Percentiles rank a stretch among this genome's conserved stretches.
These are phyloP conservation scores for Malacosoma neustria DNA, from an alignment of 2,888 invertebrate genomes.

Conservation along the genomic window DNA sequence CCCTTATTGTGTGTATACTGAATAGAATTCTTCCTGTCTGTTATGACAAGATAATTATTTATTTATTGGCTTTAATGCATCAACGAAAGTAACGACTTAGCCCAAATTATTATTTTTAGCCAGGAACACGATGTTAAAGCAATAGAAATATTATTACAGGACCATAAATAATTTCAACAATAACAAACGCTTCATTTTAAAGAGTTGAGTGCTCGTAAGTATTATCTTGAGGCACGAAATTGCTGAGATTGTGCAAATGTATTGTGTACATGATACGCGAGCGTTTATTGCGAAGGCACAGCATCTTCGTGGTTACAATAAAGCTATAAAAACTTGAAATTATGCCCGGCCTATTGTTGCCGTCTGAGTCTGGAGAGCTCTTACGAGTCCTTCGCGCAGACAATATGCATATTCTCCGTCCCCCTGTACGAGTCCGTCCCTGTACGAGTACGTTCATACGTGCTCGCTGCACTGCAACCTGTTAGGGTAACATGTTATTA, in stretches of 20 bases:
- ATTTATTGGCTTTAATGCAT: no score
- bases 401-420: constrained; percentile 55
- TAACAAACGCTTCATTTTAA: neutral
- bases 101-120: no score
- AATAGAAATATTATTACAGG: constrained; percentile 2
- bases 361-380: constrained; percentile 35
- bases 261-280: constrained; percentile 2
- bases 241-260: neutral
- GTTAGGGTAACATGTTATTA: constrained; percentile 1
- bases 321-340: constrained; percentile 39
- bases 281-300: constrained; percentile 8
- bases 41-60: no score
- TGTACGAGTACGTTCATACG: constrained; percentile 8
- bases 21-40: no score
- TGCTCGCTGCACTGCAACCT: constrained; percentile 4
- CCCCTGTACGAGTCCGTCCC: constrained; percentile 10
- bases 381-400: constrained; percentile 33
- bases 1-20: no score
- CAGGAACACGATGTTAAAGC: no score
- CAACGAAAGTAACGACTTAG: no score
- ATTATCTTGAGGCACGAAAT: neutral
- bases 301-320: constrained; percentile 19
- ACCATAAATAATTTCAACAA: neutral
- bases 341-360: constrained; percentile 47
- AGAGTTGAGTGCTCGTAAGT: neutral